Evolutionary conservation across 2,888 invertebrate species (phyloP), one percentile per base, ranked within the genome.

Genomic region (Mythimna impura): DNA sequence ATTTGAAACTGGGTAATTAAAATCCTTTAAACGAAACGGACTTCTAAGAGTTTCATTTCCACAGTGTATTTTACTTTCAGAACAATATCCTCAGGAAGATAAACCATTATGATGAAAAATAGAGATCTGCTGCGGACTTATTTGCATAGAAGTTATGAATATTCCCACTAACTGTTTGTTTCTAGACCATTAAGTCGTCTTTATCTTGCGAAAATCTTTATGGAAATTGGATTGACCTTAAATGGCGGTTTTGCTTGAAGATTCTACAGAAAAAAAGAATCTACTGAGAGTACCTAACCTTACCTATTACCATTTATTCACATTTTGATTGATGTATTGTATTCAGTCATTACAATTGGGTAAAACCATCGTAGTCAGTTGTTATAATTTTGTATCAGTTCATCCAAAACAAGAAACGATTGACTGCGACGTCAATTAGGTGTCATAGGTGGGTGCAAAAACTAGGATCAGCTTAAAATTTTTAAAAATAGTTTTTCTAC

Each of bases 1-100:
- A 74, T 82, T 82, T 80, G 62, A 65, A 80, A 71, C 73, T 72
- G 57, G 67, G 60, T 82, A 80, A 77, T 82, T 82, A 82, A 82
- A 82, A 82, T 82, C 80, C 73, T 82, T 73, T 80, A 64, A 63
- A 62, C 50, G 63, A 69, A 64, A 68, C 40, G 50, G 71, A 77
- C 64, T 80, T 55, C 55, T 68, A 10, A 47, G 64, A 75, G 66
- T 62, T 72, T 67, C 64, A 72, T 67, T 81, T 78, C 54, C 64
- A 71, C 25, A 20, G 47, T 67, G 58, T 75, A 81, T 74, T 71
- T 71, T 70, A 70, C 62, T 78, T 78, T 71, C 43, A 66, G n/a
- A 79, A 79, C 71, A 79, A 76, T 76, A 76, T 67, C 52, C 60
- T 64, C 60, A 25, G 50, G 63, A 55, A 30, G n/a, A 63, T 66